Evolutionary conservation across 2,888 invertebrate species (phyloP), one percentile per base, ranked within the genome.

Genomic region (Heliconius aoede): DNA sequence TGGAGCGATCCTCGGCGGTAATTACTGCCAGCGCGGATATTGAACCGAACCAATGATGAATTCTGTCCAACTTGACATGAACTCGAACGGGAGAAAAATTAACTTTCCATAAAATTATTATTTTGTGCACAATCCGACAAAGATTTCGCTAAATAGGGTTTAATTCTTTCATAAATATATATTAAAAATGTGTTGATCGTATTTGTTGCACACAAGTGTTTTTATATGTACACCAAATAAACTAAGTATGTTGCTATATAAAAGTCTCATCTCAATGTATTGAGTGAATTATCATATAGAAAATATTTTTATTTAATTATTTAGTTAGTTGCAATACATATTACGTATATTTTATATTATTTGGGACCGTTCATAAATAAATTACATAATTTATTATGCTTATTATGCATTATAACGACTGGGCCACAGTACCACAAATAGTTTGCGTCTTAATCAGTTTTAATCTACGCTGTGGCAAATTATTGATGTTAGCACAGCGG

Each of bases 401-500:
- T 71, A 28, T 71, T 60, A 40, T 72, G 21, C 24, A 36, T 36
- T 72, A 71, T 58, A 55, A 64, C 74, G 62, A 74, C 55, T 72
- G 26, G 32, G 69, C 73, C n/a, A 40, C 73, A 51, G 60, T 71
- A 21, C 55, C 64, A 74, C 73, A 69, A 77, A 78, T 78, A 76
- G 69, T 73, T 91, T 87, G 89, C 88, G 87, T 88, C 90, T 91
- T 92, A 91, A 93, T 93, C 91, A 89, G 85, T 83, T 84, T 85
- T 89, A 89, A 91, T 90, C 90, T 93, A 93, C 89, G 87, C 85
- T 86, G 86, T 86, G 65, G 86, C 86, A 87, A 87, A 89, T 91
- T 91, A 93, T 93, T 91, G 91, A 91, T 90, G 88, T 89, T 88
- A 83, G 86, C 93, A 72, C 93, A 92, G 93, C 92, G 90, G 94